Conservation (phyloP, 2,888 invertebrate species). For the Leucophenga maculata region DNA sequence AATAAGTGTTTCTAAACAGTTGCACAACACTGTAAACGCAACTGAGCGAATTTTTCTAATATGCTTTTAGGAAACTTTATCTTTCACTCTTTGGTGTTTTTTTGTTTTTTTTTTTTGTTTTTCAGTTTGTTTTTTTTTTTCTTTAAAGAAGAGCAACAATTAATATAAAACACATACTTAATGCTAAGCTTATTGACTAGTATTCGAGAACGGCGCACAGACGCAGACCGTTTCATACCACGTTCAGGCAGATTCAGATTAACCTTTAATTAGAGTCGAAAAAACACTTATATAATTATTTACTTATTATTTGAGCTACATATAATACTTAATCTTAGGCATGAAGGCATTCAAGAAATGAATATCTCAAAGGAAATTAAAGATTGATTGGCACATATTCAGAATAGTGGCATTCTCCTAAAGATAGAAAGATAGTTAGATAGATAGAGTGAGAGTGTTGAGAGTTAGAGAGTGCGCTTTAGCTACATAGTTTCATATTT, state of each 20-base stretch:
- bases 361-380: neutral
- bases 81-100: constrained; percentile 37
- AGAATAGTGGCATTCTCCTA: neutral
- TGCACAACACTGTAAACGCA: too few species aligned
- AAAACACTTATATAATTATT: too few species aligned
- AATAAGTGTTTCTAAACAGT: too few species aligned
- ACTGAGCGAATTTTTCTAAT: constrained; percentile 8
- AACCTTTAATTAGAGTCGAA: too few species aligned
- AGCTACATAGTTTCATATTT: too few species aligned
- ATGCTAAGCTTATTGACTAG: constrained; percentile 5
- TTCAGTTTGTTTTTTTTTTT: constrained; percentile 8
- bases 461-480: too few species aligned
- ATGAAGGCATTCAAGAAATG: constrained; percentile 4
- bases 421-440: too few species aligned
- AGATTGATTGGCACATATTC: neutral
- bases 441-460: too few species aligned
- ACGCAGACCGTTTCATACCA: too few species aligned
- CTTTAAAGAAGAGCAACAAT: constrained; percentile 35
- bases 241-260: too few species aligned
- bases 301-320: too few species aligned
- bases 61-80: constrained; percentile 61
- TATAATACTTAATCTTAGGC: constrained; percentile 1
- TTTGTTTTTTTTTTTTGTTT: constrained; percentile 37
- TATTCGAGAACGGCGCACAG: too few species aligned
- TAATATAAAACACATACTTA: constrained; percentile 32